Base-by-base conservation (phyloP, 2,113 vertebrate species). In the Periophthalmus modestus region DNA sequence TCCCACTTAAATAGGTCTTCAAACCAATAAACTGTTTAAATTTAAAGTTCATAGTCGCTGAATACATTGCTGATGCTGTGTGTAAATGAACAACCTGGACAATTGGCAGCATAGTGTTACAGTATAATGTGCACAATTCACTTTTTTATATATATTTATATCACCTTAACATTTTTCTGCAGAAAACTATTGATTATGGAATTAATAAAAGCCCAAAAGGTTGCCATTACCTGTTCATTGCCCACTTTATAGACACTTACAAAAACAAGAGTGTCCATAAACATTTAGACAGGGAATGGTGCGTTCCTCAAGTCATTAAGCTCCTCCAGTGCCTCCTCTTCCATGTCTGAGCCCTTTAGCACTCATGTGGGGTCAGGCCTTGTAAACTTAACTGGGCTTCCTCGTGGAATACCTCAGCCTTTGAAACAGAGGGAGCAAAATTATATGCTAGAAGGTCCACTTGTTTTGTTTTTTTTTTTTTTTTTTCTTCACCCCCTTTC, bases 371-470 rank as follows among this genome's bases (percentile, higher is more conserved):
- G 91, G 90, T 92, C 90, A 93, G 54, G 87, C 78, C 89, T 90
- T 82, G 86, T 91, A 90, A 91, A 93, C 90, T 87, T 85, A 85
- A 91, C 89, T 80, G 82, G 84, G 86, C 77, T 88, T 92, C 89
- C 87, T 88, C 69, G 39, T 91, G 90, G 81, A 91, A 91, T 92
- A 93, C 88, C 87, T 93, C 91, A 92, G 87, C 85, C 90, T 92
- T 91, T 90, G 89, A 91, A 90, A 93, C 85, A 93, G 90, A 87
- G 92, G 92, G 75, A 82, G 77, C 89, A 90, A 94, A 93, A 93
- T 94, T 92, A 92, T 82, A 93, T 55, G 75, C 81, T 91, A 82
- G 79, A 84, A 73, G 68, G 76, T 82, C 80, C 81, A 80, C 83
- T 90, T 77, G 85, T 43, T n/a, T n/a, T n/a, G 62, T 65, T 39